Evolutionary conservation across 2,888 invertebrate species (phyloP).

Genomic region (Drosophila antonietae): DNA sequence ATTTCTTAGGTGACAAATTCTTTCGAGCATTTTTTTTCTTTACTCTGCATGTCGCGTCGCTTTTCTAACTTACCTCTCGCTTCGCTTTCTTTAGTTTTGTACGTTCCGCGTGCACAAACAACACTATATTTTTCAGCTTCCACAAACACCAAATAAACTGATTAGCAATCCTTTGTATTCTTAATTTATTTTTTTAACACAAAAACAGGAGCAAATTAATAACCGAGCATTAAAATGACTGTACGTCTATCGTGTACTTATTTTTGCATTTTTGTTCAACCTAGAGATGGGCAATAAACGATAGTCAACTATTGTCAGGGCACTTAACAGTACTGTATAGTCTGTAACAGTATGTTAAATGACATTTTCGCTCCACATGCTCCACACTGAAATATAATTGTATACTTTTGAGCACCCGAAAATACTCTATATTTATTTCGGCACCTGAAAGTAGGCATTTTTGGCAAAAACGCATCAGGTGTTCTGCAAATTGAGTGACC

Average conservation of each 20-base stretch:
- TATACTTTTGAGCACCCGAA: slow-evolving; percentile 6
- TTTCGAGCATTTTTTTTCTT: slow-evolving; percentile 38
- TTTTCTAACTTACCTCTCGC: slow-evolving; percentile 54
- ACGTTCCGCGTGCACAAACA: slow-evolving; percentile 25
- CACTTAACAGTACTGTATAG: slow-evolving; percentile 4
- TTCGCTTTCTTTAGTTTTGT: slow-evolving; percentile 12
- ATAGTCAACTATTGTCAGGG: neutral
- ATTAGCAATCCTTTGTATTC: slow-evolving; percentile 10
- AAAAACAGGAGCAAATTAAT: slow-evolving; percentile 52
- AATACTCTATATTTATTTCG: neutral
- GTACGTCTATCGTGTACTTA: slow-evolving; percentile 53
- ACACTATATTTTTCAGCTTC: slow-evolving; percentile 7
- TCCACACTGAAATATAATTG: neutral
- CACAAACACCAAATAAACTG: slow-evolving; percentile 31
- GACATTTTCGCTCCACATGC: slow-evolving; percentile 13
- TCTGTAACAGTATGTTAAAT: neutral
- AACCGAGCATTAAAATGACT: slow-evolving; percentile 56
- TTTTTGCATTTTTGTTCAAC: slow-evolving; percentile 50
- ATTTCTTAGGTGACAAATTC: slow-evolving; percentile 55
- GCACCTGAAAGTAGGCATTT: slow-evolving; percentile 8
- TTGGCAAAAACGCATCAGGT: slow-evolving; percentile 24
- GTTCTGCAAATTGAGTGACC: slow-evolving; percentile 29
- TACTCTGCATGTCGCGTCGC: slow-evolving; percentile 54
- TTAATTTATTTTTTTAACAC: slow-evolving; percentile 35
- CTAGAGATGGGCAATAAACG: slow-evolving; percentile 35